phyloP scores from a whole-genome alignment of 2,888 invertebrate genomes.

The Nasonovia ribisnigri region DNA sequence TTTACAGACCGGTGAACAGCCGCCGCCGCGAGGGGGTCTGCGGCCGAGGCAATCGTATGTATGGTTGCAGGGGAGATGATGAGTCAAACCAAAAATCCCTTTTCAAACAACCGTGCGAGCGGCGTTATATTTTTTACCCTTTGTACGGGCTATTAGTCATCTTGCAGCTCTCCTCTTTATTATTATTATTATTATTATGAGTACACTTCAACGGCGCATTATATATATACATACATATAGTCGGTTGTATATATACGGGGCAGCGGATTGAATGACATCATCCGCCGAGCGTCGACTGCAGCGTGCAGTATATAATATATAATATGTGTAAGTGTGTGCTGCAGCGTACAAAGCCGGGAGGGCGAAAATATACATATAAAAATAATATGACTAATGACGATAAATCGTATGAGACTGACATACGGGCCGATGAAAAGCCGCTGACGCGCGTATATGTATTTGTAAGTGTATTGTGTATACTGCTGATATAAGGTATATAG shows the following conservation, averaged over 20 bases:
- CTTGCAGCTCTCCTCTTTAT: slow-evolving; percentile 57
- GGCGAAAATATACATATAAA: slow-evolving; percentile 29
- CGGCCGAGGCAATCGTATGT: not conserved
- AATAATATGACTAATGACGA: slow-evolving; percentile 58
- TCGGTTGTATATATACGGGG: not conserved
- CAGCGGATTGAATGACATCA: slow-evolving; percentile 63
- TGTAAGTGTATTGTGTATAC: not conserved
- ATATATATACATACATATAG: not conserved
- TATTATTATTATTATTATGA: slow-evolving; percentile 55
- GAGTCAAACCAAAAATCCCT: slow-evolving; percentile 65
- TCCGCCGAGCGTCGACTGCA: slow-evolving; percentile 1
- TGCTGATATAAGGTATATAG: not conserved
- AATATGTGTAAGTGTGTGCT: not conserved
- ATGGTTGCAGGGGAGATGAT: slow-evolving; percentile 42
- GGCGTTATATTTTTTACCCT: slow-evolving; percentile 60
- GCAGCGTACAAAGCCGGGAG: slow-evolving; percentile 4
- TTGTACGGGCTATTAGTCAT: slow-evolving; percentile 64
- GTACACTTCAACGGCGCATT: slow-evolving; percentile 35
- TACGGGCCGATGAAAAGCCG: not conserved
- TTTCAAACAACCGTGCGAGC: slow-evolving; percentile 56
- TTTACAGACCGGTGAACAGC: slow-evolving; percentile 48
- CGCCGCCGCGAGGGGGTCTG: slow-evolving; percentile 19
- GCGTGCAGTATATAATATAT: not conserved
- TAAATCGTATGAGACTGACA: slow-evolving; percentile 34
- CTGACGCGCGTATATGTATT: not conserved